These are phyloP conservation scores for Archaeoteleia sp. DNA, from an alignment of 2,888 invertebrate genomes.

Conservation along the genomic window DNA sequence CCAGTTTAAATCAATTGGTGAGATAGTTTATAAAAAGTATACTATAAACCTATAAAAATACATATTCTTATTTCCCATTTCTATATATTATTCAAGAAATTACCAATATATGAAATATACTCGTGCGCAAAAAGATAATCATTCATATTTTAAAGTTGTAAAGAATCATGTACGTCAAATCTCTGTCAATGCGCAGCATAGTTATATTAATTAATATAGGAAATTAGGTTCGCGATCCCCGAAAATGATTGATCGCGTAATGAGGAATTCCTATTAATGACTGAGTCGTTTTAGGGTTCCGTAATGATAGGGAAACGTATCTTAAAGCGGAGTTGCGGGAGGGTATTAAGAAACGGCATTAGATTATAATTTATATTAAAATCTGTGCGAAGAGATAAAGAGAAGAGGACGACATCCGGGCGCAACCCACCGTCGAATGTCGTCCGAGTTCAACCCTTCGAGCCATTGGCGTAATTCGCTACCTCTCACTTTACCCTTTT, in stretches of 20 bases:
- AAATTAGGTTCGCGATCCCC: slow-evolving; percentile 69
- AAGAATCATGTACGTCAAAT: slow-evolving; percentile 42
- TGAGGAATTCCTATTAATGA: slow-evolving; percentile 74
- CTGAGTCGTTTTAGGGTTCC: slow-evolving; percentile 61
- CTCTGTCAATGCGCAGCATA: slow-evolving; percentile 51
- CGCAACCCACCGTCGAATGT: slow-evolving; percentile 54
- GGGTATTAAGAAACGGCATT: slow-evolving; percentile 74
- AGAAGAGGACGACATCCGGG: slow-evolving; percentile 59
- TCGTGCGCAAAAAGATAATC: slow-evolving; percentile 22
- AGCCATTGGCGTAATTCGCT: slow-evolving; percentile 62
- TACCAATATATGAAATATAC: slow-evolving; percentile 7
- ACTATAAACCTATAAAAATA: too few relatives aligned
- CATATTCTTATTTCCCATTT: too few relatives aligned
- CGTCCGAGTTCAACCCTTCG: slow-evolving; percentile 66
- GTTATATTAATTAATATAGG: slow-evolving; percentile 71
- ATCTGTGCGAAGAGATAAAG: slow-evolving; percentile 74
- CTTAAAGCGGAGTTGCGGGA: slow-evolving; percentile 52
- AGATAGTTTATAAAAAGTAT: too few relatives aligned
- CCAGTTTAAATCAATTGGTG: too few relatives aligned
- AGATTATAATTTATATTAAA: slow-evolving; percentile 75
- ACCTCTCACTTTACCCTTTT: slow-evolving; percentile 26
- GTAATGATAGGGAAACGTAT: slow-evolving; percentile 50
- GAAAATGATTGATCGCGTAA: slow-evolving; percentile 73
- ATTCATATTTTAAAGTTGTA: slow-evolving; percentile 3
- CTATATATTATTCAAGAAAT: too few relatives aligned